Percentiles rank a stretch among this genome's conserved stretches.
These are phyloP conservation scores for Trinorchestia longiramus DNA, from an alignment of 1,140 invertebrate genomes.

Conservation along the genomic window DNA sequence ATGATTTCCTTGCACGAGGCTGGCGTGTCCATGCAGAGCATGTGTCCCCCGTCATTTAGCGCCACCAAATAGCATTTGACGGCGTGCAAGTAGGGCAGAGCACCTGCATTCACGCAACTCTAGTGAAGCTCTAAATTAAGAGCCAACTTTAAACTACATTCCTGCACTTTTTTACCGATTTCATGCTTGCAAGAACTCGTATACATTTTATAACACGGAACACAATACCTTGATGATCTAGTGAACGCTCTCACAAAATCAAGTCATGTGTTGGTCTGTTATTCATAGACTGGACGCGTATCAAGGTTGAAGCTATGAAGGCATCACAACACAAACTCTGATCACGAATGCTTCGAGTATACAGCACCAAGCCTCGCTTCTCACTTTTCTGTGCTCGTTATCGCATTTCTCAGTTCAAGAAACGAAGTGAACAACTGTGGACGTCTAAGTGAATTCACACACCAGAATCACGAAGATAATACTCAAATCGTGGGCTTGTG, in stretches of 20 bases:
- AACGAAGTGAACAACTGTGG: not conserved
- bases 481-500: not conserved
- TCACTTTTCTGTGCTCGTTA: not conserved
- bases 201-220: no score
- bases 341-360: not conserved
- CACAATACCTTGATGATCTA: not conserved
- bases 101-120: not conserved
- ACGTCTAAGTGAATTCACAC: not conserved
- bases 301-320: not conserved
- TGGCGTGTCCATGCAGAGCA: not conserved
- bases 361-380: no score
- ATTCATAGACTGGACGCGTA: not conserved
- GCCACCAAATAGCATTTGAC: not conserved
- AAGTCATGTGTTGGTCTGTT: not conserved
- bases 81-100: not conserved
- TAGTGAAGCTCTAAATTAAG: not conserved
- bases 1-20: not conserved
- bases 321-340: not conserved
- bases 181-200: not conserved
- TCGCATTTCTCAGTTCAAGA: not conserved
- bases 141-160: not conserved
- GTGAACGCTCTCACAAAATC: not conserved
- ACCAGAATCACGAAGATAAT: not conserved
- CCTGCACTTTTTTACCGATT: not conserved
- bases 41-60: not conserved